These are phyloP conservation scores for Myanophis thanlyinensis DNA, from an alignment of 2,113 vertebrate genomes.

Conservation along the genomic window DNA sequence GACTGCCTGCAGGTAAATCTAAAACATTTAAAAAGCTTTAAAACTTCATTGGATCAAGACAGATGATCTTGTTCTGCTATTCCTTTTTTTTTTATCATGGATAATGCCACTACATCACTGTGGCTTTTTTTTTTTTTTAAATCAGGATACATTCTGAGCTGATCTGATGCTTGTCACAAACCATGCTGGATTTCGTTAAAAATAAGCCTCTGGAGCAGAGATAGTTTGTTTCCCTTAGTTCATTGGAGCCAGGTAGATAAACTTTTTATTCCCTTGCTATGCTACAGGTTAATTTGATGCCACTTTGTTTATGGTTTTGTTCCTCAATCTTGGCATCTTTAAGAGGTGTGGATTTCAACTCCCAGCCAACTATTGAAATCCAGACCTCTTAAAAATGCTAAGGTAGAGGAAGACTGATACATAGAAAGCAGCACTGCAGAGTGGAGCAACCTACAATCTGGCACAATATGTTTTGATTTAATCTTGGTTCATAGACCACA, in stretches of 20 bases:
- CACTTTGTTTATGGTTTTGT: neutral
- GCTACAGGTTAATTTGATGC: neutral
- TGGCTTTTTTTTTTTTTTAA: neutral
- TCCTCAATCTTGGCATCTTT: neutral
- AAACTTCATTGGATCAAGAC: neutral
- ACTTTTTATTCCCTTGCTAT: neutral
- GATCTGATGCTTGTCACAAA: neutral
- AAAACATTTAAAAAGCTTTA: neutral
- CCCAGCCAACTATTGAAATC: neutral
- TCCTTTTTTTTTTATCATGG: neutral
- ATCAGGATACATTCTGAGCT: neutral
- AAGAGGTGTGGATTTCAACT: neutral
- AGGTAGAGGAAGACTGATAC: neutral
- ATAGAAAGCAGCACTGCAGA: neutral
- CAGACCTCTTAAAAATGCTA: neutral
- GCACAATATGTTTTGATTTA: neutral
- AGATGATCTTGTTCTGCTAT: neutral
- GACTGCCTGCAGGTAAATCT: neutral
- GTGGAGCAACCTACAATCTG: neutral
- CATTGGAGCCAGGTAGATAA: neutral
- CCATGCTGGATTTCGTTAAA: neutral
- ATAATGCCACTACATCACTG: neutral
- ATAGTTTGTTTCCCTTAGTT: neutral
- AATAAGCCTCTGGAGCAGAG: neutral
- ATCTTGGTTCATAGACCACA: neutral